These are phyloP conservation scores for Nowickia ferox DNA, from an alignment of 2,888 invertebrate species.

Conservation along the genomic window DNA sequence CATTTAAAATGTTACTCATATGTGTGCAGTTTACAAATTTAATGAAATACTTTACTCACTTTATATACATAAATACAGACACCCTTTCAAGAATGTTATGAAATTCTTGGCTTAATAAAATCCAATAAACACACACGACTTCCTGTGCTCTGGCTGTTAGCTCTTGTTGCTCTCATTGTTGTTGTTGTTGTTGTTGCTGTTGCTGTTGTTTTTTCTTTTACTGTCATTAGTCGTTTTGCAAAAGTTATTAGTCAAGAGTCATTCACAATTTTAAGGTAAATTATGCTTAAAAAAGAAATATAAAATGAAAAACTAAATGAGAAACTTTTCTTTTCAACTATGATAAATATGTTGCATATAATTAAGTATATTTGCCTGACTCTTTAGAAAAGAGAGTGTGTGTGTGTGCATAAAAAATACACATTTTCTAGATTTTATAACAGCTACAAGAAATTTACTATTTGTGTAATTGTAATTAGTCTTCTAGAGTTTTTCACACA, in stretches of 20 bases:
- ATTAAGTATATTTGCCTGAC: conserved; percentile 19
- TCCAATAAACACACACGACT: conserved; percentile 13
- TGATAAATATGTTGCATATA: conserved; percentile 49
- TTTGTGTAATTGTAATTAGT: conserved; percentile 34
- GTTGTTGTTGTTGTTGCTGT: conserved; percentile 15
- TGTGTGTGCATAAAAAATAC: background rate
- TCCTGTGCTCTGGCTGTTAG: conserved; percentile 5
- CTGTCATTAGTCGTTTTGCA: conserved; percentile 41
- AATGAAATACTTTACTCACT: conserved; percentile 35
- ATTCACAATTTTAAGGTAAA: conserved; percentile 46
- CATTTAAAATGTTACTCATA: conserved; percentile 1
- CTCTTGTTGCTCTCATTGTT: conserved; percentile 8
- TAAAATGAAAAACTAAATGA: background rate
- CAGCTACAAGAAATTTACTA: background rate
- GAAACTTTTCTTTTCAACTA: conserved; percentile 34
- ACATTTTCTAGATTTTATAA: background rate
- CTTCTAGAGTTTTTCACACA: conserved; percentile 1
- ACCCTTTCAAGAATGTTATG: conserved; percentile 7
- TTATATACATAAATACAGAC: background rate
- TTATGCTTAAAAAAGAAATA: conserved; percentile 22
- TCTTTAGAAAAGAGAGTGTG: background rate
- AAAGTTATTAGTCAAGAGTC: conserved; percentile 49
- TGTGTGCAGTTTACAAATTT: conserved; percentile 21
- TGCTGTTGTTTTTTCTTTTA: background rate
- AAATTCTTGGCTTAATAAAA: conserved; percentile 41